Conservation (phyloP, 2,888 invertebrate genomes). For the Pyrocoelia pectoralis region DNA sequence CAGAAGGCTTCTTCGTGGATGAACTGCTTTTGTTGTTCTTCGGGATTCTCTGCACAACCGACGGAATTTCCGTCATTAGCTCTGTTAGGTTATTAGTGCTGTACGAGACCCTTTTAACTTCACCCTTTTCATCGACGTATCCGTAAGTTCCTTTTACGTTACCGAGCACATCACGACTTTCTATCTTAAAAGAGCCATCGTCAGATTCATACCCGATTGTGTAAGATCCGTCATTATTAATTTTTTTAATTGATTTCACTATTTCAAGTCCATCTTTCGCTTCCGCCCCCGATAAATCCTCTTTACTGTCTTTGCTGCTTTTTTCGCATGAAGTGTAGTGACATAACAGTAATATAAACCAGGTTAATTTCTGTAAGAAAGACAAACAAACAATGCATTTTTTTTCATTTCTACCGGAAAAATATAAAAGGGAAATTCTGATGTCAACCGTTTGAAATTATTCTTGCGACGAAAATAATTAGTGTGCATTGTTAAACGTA, state of each 20-base stretch:
- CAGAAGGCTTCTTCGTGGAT: conserved; percentile 65
- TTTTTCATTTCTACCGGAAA: not conserved
- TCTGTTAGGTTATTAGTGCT: conserved; percentile 66
- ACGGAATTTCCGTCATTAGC: conserved; percentile 57
- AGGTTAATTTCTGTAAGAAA: conserved; percentile 27
- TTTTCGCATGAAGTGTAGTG: conserved; percentile 19
- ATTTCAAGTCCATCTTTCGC: conserved; percentile 77
- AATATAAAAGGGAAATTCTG: conserved; percentile 20
- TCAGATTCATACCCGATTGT: conserved; percentile 87
- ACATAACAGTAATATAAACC: conserved; percentile 27
- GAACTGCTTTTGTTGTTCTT: conserved; percentile 59
- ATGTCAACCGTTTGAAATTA: conserved; percentile 11
- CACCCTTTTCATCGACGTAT: conserved; percentile 78
- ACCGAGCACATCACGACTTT: conserved; percentile 79
- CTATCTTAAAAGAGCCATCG: conserved; percentile 86
- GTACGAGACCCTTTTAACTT: conserved; percentile 82
- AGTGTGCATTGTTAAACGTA: no score
- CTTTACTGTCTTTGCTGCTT: conserved; percentile 60
- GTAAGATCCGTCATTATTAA: conserved; percentile 85
- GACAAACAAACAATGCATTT: not conserved
- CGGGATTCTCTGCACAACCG: conserved; percentile 57
- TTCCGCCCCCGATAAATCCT: conserved; percentile 68
- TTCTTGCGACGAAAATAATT: conserved; percentile 20
- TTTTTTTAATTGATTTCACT: conserved; percentile 80
- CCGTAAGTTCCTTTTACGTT: conserved; percentile 87